phyloP scores from a whole-genome alignment of 2,797 vertebrate genomes.

The Premnoplex brunnescens region DNA sequence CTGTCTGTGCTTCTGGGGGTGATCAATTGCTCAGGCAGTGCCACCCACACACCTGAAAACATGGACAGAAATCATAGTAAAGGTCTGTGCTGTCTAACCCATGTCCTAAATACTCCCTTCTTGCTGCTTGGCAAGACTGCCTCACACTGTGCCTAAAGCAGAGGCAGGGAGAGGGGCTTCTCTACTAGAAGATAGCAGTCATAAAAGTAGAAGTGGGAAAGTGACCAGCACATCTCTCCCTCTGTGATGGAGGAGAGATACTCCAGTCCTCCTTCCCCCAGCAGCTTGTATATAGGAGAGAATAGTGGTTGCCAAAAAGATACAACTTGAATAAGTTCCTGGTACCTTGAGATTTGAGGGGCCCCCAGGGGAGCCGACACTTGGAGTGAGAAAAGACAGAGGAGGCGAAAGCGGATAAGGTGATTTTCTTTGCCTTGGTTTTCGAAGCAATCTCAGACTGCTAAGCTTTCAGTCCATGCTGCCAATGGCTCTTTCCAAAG shows the following conservation, averaged over 20 bases:
- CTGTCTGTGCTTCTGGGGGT: neutral
- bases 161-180: neutral
- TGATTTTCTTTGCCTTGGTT: slow-evolving; percentile 21
- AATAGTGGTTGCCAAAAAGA: neutral
- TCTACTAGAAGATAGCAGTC: neutral
- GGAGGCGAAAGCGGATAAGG: neutral
- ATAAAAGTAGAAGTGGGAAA: neutral
- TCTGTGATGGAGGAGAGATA: neutral
- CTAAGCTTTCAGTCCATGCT: slow-evolving; percentile 35
- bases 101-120: neutral
- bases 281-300: neutral
- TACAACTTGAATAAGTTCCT: neutral
- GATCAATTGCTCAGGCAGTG: neutral
- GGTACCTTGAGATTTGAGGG: slow-evolving; percentile 20
- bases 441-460: slow-evolving; percentile 48
- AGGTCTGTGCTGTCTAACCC: neutral
- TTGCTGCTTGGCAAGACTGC: neutral
- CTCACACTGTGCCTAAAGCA: neutral
- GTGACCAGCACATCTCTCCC: neutral
- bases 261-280: neutral
- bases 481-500: slow-evolving; percentile 24
- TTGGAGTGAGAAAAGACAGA: slow-evolving; percentile 43
- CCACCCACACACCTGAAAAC: neutral
- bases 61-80: neutral
- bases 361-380: neutral